These are phyloP conservation scores for Mythimna pallens DNA, from an alignment of 2,888 invertebrate species.

Conservation along the genomic window DNA sequence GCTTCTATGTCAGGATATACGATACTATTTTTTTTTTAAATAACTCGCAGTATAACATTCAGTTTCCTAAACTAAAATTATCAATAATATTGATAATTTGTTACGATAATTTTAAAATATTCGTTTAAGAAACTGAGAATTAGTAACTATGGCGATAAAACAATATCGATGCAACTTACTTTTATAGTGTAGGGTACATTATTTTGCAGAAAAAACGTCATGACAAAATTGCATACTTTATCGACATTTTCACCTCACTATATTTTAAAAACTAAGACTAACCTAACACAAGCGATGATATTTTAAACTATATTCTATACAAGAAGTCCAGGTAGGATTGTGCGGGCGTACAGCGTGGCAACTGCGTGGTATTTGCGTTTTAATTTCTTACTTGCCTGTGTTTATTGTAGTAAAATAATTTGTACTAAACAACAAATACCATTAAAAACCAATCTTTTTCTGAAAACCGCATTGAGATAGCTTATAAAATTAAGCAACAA, in stretches of 20 bases:
- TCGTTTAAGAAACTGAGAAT: not conserved
- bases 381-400: not conserved
- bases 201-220: slow-evolving; percentile 11
- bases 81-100: not conserved
- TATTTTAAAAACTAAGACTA: slow-evolving; percentile 49
- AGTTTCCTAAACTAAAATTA: not conserved
- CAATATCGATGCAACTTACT: slow-evolving; percentile 1
- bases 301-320: slow-evolving; percentile 72
- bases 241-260: slow-evolving; percentile 35
- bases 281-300: slow-evolving; percentile 66
- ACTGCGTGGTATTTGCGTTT: slow-evolving; percentile 3
- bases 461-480: too few species aligned
- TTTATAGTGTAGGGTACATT: not conserved
- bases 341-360: not conserved
- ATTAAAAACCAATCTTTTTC: too few species aligned
- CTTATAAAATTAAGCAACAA: too few species aligned
- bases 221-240: slow-evolving; percentile 15
- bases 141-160: not conserved
- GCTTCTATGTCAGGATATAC: slow-evolving; percentile 41
- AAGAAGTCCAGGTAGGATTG: slow-evolving; percentile 43
- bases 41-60: not conserved
- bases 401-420: too few species aligned
- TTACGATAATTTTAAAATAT: not conserved
- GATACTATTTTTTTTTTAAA: not conserved
- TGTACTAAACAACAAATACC: too few species aligned